These are phyloP conservation scores for Brachionichthys hirsutus DNA, from an alignment of 2,113 vertebrate genomes.

Conservation along the genomic window DNA sequence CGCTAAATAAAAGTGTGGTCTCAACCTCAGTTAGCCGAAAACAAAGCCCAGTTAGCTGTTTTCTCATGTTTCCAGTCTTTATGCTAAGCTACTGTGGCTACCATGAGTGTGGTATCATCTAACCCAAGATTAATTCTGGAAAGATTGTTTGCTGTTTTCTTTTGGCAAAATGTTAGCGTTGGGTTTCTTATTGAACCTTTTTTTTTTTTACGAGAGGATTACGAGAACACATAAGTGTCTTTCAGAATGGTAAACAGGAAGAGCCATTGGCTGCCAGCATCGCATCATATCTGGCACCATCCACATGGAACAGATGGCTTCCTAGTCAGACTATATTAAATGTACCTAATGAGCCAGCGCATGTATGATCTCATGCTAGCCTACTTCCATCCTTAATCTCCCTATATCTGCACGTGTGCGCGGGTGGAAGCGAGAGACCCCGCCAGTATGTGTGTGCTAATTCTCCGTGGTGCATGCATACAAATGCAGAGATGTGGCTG, in stretches of 20 bases:
- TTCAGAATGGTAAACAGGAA: slow-evolving; percentile 57
- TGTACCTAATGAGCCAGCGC: slow-evolving; percentile 70
- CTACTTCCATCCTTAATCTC: slow-evolving; percentile 73
- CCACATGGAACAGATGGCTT: slow-evolving; percentile 69
- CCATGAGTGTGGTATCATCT: neutral
- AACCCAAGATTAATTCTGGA: neutral
- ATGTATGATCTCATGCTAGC: slow-evolving; percentile 69
- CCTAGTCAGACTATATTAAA: slow-evolving; percentile 72
- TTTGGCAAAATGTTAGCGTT: too few relatives aligned
- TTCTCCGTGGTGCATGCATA: slow-evolving; percentile 20
- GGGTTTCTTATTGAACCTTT: slow-evolving; percentile 1
- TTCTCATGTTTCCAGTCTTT: neutral
- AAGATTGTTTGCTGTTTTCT: neutral
- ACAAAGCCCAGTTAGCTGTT: neutral
- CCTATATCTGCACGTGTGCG: slow-evolving; percentile 37
- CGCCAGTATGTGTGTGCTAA: slow-evolving; percentile 17
- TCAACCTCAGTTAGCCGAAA: neutral
- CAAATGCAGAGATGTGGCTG: slow-evolving; percentile 61
- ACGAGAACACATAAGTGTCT: slow-evolving; percentile 29
- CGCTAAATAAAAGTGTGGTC: too few relatives aligned
- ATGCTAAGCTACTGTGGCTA: neutral
- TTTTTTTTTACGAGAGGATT: slow-evolving; percentile 27
- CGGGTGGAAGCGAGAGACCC: slow-evolving; percentile 10
- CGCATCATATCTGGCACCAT: slow-evolving; percentile 68
- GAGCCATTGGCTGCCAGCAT: slow-evolving; percentile 57